Evolutionary conservation across 2,888 invertebrate genomes (phyloP).

Genomic region (Synanthedon tipuliformis): DNA sequence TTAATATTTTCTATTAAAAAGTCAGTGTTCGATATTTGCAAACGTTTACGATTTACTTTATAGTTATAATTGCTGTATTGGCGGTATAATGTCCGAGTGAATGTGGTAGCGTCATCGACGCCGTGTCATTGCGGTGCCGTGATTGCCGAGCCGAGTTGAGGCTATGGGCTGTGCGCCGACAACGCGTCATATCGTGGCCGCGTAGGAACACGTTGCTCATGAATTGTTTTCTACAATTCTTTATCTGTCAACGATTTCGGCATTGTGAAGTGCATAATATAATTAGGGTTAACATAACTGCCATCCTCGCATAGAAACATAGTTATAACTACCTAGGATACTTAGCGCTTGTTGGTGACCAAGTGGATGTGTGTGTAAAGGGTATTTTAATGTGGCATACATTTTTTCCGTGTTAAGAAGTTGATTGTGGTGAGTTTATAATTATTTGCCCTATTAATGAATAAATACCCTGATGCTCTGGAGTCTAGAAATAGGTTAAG

Average conservation of each 20-base stretch:
- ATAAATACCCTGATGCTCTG: too few species aligned
- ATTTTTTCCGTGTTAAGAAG: too few species aligned
- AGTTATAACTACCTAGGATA: too few species aligned
- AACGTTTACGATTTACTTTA: constrained; percentile 13
- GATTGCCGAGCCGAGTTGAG: constrained; percentile 19
- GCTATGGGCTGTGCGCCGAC: constrained; percentile 37
- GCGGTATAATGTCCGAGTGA: constrained; percentile 18
- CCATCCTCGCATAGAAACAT: too few species aligned
- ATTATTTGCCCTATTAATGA: too few species aligned
- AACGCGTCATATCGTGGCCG: constrained; percentile 45
- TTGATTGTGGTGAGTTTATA: too few species aligned
- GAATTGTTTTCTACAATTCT: constrained; percentile 46
- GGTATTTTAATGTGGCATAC: too few species aligned
- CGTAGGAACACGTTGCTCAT: constrained; percentile 41
- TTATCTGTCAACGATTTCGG: constrained; percentile 1
- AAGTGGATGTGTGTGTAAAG: too few species aligned
- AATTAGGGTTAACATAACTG: too few species aligned
- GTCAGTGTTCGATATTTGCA: constrained; percentile 12
- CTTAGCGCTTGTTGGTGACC: too few species aligned
- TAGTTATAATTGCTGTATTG: constrained; percentile 6
- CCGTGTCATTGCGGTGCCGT: constrained; percentile 35
- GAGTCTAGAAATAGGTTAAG: too few species aligned
- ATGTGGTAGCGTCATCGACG: constrained; percentile 52
- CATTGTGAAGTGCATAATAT: too few species aligned
- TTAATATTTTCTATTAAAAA: constrained; percentile 21